These are phyloP conservation scores for Lithobates pipiens DNA, from an alignment of 2,797 vertebrate genomes.

Conservation along the genomic window DNA sequence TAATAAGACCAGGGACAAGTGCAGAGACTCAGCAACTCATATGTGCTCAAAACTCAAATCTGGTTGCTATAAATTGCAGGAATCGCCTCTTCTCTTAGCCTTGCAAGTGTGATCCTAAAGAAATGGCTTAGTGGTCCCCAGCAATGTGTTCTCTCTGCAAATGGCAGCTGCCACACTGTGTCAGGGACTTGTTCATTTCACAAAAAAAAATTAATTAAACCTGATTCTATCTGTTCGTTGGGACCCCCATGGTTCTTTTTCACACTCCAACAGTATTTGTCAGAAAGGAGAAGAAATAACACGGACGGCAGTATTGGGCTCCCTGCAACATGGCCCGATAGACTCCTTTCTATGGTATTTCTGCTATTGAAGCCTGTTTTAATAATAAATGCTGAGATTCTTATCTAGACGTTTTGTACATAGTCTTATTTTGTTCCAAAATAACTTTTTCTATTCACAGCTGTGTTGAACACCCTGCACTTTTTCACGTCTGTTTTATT, in stretches of 20 bases:
- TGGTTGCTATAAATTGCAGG: too few species aligned
- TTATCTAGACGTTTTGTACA: constrained; percentile 36
- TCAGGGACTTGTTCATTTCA: not conserved
- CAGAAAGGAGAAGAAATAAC: not conserved
- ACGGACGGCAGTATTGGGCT: constrained; percentile 28
- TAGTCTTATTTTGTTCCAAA: constrained; percentile 19
- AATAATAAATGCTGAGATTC: constrained; percentile 57
- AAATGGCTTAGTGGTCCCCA: not conserved
- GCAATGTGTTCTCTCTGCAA: not conserved
- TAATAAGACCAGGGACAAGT: too few species aligned
- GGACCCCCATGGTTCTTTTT: not conserved
- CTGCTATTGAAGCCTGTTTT: constrained; percentile 54
- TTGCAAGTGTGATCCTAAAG: too few species aligned
- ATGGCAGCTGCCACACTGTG: not conserved
- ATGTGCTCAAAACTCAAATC: too few species aligned
- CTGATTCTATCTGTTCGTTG: constrained; percentile 55
- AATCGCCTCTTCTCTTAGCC: too few species aligned
- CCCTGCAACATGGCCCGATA: constrained; percentile 18
- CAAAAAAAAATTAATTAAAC: not conserved
- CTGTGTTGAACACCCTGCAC: not conserved
- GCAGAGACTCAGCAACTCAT: too few species aligned
- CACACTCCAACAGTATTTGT: constrained; percentile 50
- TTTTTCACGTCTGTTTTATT: not conserved
- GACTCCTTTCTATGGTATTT: constrained; percentile 24
- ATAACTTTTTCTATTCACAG: constrained; percentile 20